A percentile compares a stretch with the other conserved stretches of the same genome.
These are phyloP conservation scores for Grapholita molesta DNA, from an alignment of 1,140 invertebrate genomes.

Conservation along the genomic window DNA sequence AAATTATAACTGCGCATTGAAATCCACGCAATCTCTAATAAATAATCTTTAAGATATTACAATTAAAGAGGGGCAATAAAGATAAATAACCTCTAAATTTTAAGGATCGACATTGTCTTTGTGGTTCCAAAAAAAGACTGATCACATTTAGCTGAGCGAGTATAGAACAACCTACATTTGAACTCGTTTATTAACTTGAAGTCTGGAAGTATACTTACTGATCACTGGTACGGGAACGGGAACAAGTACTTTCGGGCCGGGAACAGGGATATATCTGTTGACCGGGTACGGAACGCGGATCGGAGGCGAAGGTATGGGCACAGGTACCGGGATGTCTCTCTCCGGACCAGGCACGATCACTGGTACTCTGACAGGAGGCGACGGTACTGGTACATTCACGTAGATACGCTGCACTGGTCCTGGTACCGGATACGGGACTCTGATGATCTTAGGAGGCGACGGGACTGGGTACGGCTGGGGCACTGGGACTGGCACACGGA, in stretches of 20 bases:
- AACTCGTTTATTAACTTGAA: too few relatives aligned
- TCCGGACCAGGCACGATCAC: constrained; percentile 33
- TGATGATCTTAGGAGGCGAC: constrained; percentile 39
- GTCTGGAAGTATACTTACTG: constrained; percentile 39
- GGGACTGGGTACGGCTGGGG: constrained; percentile 47
- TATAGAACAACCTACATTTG: too few relatives aligned
- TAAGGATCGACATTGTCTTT: too few relatives aligned
- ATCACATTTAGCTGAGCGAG: too few relatives aligned
- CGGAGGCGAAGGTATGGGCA: constrained; percentile 49
- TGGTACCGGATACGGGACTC: constrained; percentile 40
- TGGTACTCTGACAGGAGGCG: constrained; percentile 18
- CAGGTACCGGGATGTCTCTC: constrained; percentile 34
- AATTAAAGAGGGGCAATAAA: not conserved
- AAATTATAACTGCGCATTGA: not conserved
- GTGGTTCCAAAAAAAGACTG: too few relatives aligned
- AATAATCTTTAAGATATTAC: too few relatives aligned
- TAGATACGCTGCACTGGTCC: constrained; percentile 22
- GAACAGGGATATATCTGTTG: constrained; percentile 41
- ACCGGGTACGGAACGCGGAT: constrained; percentile 41
- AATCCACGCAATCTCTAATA: too few relatives aligned
- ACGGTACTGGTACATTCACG: constrained; percentile 24
- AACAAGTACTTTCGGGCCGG: constrained; percentile 34
- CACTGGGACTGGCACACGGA: constrained; percentile 40
- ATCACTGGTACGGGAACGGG: constrained; percentile 46
- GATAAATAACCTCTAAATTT: not conserved